Evolutionary conservation across 2,113 vertebrate genomes (phyloP), one percentile per base, ranked within the genome.

Genomic region (Piprites chloris): DNA sequence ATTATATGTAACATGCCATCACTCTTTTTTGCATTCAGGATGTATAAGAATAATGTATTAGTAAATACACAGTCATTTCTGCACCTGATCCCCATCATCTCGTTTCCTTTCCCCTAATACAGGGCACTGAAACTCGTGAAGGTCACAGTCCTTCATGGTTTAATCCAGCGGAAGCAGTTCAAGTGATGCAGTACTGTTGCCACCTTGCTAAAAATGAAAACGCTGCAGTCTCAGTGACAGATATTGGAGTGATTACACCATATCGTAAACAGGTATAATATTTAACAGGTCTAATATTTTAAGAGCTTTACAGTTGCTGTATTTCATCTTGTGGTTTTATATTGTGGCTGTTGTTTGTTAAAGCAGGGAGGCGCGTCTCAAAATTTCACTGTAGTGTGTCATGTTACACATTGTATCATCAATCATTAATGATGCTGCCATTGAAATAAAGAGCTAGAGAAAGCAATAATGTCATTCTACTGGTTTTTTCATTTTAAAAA

Each of bases 161-260:
- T 96, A 99, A 99, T 89, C 98, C 99, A 7, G 95, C 97, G 1
- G 99, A 99, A 92, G 99, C 99, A 2, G 99, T 99, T 47, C 99
- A 99, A 83, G 98, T 98, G 42, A 98, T 99, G 99, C 96, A 98
- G 41, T 99, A 99, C 97, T 99, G 99, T 96, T 99, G 98, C 95
- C 98, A 99, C 22, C 98, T 99, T 78, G 97, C 98, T 59, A 98
- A 98, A 95, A 98, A 97, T 80, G 93, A 98, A 56, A 98, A 97
- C 41, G 95, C 97, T 53, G 98, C 96, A 16, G 98, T 99, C 33
- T 76, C 97, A 0, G 50, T 95, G 23, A 69, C 87, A 12, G 98
- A 99, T 89, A 98, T 99, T 12, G 99, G 99, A 22, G 98, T 99
- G 79, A 99, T 99, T 73, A 87, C 99, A 5, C 99, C 99, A 0